phyloP scores from a whole-genome alignment of 2,797 vertebrate genomes.

The Gastrophryne carolinensis region DNA sequence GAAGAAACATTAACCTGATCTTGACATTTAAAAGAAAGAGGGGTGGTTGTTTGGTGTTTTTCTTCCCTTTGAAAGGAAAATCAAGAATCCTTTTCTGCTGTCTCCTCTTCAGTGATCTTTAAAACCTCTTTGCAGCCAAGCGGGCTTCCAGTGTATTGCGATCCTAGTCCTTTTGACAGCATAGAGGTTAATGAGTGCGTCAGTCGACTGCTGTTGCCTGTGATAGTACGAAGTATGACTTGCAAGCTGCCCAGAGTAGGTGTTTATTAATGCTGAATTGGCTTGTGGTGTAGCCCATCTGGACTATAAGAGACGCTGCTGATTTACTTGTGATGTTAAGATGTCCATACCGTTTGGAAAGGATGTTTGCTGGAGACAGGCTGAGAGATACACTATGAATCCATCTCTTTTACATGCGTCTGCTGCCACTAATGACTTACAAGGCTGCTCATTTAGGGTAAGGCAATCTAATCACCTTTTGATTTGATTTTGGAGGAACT shows the following conservation, averaged over 20 bases:
- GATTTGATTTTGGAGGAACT: conserved; percentile 71
- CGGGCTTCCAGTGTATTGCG: conserved; percentile 67
- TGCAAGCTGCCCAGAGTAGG: conserved; percentile 81
- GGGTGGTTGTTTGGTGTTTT: conserved; percentile 27
- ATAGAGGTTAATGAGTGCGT: conserved; percentile 56
- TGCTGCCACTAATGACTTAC: conserved; percentile 81
- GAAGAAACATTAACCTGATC: conserved; percentile 58
- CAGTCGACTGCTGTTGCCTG: conserved; percentile 76
- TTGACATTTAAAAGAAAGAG: conserved; percentile 26
- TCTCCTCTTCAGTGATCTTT: conserved; percentile 58
- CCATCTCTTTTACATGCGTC: conserved; percentile 76
- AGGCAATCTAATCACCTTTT: conserved; percentile 68
- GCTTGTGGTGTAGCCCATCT: conserved; percentile 90
- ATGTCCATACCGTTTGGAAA: conserved; percentile 80
- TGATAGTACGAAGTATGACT: conserved; percentile 78
- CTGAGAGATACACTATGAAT: conserved; percentile 75
- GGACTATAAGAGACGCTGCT: conserved; percentile 77
- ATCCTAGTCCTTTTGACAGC: conserved; percentile 61
- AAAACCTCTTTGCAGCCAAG: conserved; percentile 66
- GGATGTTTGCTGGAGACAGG: conserved; percentile 77
- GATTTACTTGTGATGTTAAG: conserved; percentile 78
- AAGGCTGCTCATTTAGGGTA: conserved; percentile 83
- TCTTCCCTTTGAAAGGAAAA: conserved; percentile 14
- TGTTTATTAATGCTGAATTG: conserved; percentile 89
- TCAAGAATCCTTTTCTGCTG: conserved; percentile 49